A percentile compares a stretch with the other conserved stretches of the same genome.
These are phyloP conservation scores for Drosophila orosa DNA, from an alignment of 1,140 invertebrate species.

Conservation along the genomic window DNA sequence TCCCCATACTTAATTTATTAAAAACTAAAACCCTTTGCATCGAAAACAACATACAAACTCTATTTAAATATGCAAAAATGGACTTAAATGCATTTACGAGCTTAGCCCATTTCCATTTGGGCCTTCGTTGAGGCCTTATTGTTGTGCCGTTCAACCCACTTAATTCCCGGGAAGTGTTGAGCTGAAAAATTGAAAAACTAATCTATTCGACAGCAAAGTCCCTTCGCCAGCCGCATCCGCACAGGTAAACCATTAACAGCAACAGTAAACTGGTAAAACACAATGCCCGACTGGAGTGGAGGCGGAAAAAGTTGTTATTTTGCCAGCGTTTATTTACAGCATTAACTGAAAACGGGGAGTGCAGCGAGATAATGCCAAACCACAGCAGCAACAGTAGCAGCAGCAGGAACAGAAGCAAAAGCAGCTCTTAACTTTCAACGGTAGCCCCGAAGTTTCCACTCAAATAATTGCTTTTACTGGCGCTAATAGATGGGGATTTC, in stretches of 20 bases:
- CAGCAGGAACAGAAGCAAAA: background rate
- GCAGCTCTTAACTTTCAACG: conserved; percentile 31
- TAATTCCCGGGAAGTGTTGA: conserved; percentile 33
- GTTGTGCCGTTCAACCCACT: conserved; percentile 16
- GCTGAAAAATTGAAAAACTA: conserved; percentile 55
- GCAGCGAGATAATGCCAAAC: conserved; percentile 54
- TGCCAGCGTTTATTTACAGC: conserved; percentile 16
- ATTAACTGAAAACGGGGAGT: conserved; percentile 11
- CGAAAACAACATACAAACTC: too few species aligned
- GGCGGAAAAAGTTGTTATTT: conserved; percentile 25
- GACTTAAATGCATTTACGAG: conserved; percentile 14
- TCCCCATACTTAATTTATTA: background rate
- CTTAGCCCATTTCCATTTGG: conserved; percentile 7
- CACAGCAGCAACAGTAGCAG: conserved; percentile 7
- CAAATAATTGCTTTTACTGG: conserved; percentile 69
- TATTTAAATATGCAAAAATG: background rate
- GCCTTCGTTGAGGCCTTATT: background rate
- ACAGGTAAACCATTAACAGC: conserved; percentile 47
- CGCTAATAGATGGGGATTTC: conserved; percentile 55
- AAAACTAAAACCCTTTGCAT: background rate
- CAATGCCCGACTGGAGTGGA: conserved; percentile 6
- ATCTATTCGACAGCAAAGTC: conserved; percentile 31
- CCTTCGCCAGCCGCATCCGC: conserved; percentile 9
- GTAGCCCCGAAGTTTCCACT: conserved; percentile 56
- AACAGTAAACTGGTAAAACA: conserved; percentile 29